phyloP scores from a whole-genome alignment of 2,888 invertebrate species.

The Alviniconcha strummeri region DNA sequence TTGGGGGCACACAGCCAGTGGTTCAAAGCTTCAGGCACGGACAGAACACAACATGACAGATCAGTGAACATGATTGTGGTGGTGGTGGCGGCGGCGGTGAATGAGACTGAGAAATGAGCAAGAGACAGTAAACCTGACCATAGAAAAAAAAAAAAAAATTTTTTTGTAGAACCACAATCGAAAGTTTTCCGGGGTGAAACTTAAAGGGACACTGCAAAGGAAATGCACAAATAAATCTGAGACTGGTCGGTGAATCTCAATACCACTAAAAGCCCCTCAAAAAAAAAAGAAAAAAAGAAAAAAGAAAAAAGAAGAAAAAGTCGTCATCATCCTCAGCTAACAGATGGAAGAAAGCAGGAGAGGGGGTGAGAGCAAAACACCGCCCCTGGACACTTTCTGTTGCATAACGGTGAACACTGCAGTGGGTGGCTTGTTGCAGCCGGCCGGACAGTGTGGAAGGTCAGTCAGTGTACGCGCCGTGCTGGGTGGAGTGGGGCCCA shows the following conservation, averaged over 20 bases:
- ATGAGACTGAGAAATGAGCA: neutral
- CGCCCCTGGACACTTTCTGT: neutral
- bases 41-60: neutral
- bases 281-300: neutral
- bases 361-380: neutral
- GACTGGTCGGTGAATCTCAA: neutral
- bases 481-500: neutral
- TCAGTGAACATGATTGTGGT: neutral
- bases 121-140: neutral
- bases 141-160: neutral
- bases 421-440: too few species aligned
- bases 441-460: conserved; percentile 1
- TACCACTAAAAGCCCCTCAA: neutral
- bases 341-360: neutral
- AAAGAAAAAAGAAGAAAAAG: neutral
- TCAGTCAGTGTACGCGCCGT: neutral
- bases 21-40: conserved; percentile 25
- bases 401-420: conserved; percentile 22
- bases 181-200: too few species aligned
- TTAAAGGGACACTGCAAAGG: neutral
- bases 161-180: neutral
- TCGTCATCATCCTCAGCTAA: neutral
- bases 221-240: neutral
- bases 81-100: too few species aligned
- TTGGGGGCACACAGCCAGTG: conserved; percentile 11